Evolutionary conservation across 2,888 invertebrate genomes (phyloP), one percentile per base, ranked within the genome.

Genomic region (Odontocolon sp.): DNA sequence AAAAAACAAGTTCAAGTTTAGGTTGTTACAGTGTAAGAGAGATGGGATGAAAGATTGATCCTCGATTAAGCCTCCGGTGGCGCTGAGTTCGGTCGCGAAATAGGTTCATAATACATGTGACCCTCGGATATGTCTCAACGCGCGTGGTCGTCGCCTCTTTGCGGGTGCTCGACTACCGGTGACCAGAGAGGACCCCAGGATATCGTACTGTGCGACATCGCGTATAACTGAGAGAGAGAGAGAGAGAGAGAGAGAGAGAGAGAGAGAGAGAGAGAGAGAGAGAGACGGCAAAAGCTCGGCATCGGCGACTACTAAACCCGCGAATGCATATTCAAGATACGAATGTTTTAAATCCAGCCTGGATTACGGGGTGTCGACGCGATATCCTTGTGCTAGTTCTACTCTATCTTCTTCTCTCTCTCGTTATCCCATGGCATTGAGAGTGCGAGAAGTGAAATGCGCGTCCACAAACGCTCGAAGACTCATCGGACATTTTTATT

Each of bases 291-390:
- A 36, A 50, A 67, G 79, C 78, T 78, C 79, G 54, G 57, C 68
- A 38, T 76, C 69, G 78, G 74, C 66, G 75, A 81, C 71, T 82
- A n/a, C 80, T 83, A 83, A 84, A 85, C 80, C 84, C 81, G 82
- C 79, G 87, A 88, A 88, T 88, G 88, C 86, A 85, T 86, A 86
- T 84, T 85, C 86, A 84, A 87, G 88, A 88, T 88, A 88, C 87
- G 87, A 87, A 86, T 86, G 83, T 89, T 89, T 88, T 87, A 86
- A 89, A 90, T 88, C 88, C 87, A 67, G 74, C 76, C 69, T 50
- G 88, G 87, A 88, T 90, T 89, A 89, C 74, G 56, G 79, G 80
- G 54, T 73, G 80, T 76, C 79, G 82, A 59, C 59, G 76, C 66
- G 70, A 74, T 75, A 73, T 38, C 54, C 50, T 18, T 31, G 47